Evolutionary conservation across 2,888 invertebrate genomes (phyloP), one percentile per base, ranked within the genome.

Genomic region (Trachelus stipa): DNA sequence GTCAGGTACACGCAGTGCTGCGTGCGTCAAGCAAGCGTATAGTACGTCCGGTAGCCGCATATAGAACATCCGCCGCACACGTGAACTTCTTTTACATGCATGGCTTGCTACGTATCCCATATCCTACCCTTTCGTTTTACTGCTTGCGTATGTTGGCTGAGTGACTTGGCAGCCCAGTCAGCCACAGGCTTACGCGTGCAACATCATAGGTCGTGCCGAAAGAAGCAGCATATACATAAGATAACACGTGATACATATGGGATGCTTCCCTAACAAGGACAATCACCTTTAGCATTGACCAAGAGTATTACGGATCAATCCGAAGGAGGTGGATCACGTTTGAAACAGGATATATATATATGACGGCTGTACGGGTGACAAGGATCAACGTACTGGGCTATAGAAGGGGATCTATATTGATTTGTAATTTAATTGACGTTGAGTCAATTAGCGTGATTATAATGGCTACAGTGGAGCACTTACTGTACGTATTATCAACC

Each of bases 51-150:
- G 89, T 87, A 83, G 84, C 86, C 89, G 85, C 87, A 87, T 88
- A 89, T 88, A 89, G 87, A 88, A 90, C 88, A 89, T 89, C 89
- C 89, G 89, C 83, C 86, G 73, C 80, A 79, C 78, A 81, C 80
- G 77, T 79, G 77, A 69, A 77, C 76, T 73, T 76, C 75, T 81
- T 81, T 79, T 73, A 80, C 77, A 81, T 77, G 76, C 77, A 75
- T 76, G 77, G 75, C 76, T 73, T 35, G 69, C 75, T 71, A 76
- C 77, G 78, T 56, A n/a, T 33, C 56, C 40, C 31, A 71, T 71
- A 34, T 71, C 33, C 71, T 34, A 71, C 71, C 71, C 71, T 71
- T 71, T 71, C 71, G 71, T 31, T 71, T 71, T 71, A 34, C 71
- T 34, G 71, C 71, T 31, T 34, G 71, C 71, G 71, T 31, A 71